These are phyloP conservation scores for Zygothrica quintamaculata DNA, from an alignment of 2,888 invertebrate species.

Conservation along the genomic window DNA sequence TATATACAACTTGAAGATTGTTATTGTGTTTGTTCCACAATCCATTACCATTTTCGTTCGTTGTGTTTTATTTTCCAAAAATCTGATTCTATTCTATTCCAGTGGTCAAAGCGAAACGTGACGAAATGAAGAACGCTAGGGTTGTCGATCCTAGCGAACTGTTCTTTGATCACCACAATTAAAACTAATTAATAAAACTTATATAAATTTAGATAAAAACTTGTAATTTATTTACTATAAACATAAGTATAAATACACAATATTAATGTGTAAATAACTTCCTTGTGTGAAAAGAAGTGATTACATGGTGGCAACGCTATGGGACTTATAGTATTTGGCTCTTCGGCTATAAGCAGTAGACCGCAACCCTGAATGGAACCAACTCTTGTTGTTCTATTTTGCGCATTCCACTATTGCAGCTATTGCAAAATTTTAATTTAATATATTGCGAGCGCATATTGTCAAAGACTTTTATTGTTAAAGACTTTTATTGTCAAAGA, in stretches of 20 bases:
- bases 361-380: conserved; percentile 3
- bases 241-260: neutral
- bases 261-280: neutral
- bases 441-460: too few species aligned
- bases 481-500: too few species aligned
- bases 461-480: too few species aligned
- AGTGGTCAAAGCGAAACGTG: conserved; percentile 60
- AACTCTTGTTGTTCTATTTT: conserved; percentile 7
- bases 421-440: too few species aligned
- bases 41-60: conserved; percentile 73
- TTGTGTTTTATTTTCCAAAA: conserved; percentile 73
- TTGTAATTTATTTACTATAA: neutral
- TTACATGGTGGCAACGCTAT: conserved; percentile 26
- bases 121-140: conserved; percentile 54
- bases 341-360: conserved; percentile 2
- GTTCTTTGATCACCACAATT: neutral
- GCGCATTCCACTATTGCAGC: neutral
- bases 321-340: neutral
- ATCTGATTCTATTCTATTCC: conserved; percentile 67
- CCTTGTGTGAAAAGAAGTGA: neutral
- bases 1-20: conserved; percentile 2
- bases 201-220: neutral
- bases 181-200: neutral
- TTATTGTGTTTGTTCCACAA: conserved; percentile 46
- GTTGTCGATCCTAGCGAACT: conserved; percentile 18